Evolutionary conservation across 2,888 invertebrate species (phyloP), one percentile per base, ranked within the genome.

Genomic region (Lepas anatifera): DNA sequence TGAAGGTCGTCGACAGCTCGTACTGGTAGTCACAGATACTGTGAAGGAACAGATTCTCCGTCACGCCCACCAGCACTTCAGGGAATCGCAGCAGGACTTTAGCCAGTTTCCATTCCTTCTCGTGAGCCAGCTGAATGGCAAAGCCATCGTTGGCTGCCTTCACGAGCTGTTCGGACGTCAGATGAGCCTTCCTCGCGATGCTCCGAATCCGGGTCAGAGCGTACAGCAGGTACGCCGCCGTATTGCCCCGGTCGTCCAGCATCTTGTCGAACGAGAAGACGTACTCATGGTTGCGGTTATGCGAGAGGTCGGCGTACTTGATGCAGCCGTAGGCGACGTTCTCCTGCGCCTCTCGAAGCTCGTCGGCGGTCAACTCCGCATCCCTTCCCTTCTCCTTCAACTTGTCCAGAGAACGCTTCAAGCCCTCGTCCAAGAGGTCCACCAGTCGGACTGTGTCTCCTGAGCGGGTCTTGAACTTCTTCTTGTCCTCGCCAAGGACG

Each of bases 181-280:
- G 79, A 74, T 39, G 87, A 2, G 91, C 89, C 73, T 85, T 90
- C 67, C 93, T 84, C 3, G 90, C 89, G 76, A 95, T 95, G 0
- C 92, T 96, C 77, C 90, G 86, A 74, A 99, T 99, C 52, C 99
- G 85, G 16, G 96, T 96, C 75, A 92, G 87, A 0, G 95, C 94
- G 80, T 99, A 99, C 11, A 99, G 81, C 69, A 99, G 83, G 79
- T 99, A 99, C 0, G 96, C 97, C 0, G 99, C 99, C 0, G 99
- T 99, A 79, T 99, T 99, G 16, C 99, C 99, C 79, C 92, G 90
- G 79, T 99, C 98, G 78, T 99, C 97, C 73, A 99, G 83, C 99
- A 99, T 99, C 84, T 85, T 76, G 69, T 75, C 75, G 68, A 75
- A 75, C n/a, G 73, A 73, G 69, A 75, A 75, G 29, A 70, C 74